These are phyloP conservation scores for Polypterus senegalus DNA, from an alignment of 2,113 vertebrate genomes.

Conservation along the genomic window DNA sequence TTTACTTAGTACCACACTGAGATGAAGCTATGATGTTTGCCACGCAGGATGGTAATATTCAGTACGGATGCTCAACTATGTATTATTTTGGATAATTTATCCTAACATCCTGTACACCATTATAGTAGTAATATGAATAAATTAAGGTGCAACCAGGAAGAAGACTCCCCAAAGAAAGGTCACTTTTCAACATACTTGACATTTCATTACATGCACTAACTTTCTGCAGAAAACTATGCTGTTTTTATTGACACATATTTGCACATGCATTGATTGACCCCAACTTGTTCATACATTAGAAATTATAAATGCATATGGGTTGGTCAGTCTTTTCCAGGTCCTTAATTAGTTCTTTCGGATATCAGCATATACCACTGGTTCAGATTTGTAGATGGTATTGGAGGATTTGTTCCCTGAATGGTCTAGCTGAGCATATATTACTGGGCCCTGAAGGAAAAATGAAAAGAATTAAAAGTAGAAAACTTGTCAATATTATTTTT, in stretches of 20 bases:
- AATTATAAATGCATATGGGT: constrained; percentile 17
- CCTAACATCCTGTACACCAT: too few species aligned
- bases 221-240: constrained; percentile 15
- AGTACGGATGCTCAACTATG: too few species aligned
- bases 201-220: constrained; percentile 24
- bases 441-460: constrained; percentile 64
- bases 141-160: too few species aligned
- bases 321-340: constrained; percentile 6
- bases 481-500: background rate
- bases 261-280: background rate
- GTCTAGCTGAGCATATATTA: constrained; percentile 93
- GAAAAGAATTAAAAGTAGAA: background rate
- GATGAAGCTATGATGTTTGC: too few species aligned
- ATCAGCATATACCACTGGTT: constrained; percentile 90
- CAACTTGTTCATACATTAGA: background rate
- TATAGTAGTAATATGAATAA: too few species aligned
- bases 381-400: constrained; percentile 82
- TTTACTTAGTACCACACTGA: too few species aligned
- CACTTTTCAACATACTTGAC: constrained; percentile 8
- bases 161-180: too few species aligned
- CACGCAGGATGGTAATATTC: too few species aligned
- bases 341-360: constrained; percentile 72
- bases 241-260: background rate
- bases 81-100: too few species aligned
- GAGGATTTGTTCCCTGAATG: constrained; percentile 76